Evolutionary conservation across 2,113 vertebrate species (phyloP).

Genomic region (Strigops habroptila): DNA sequence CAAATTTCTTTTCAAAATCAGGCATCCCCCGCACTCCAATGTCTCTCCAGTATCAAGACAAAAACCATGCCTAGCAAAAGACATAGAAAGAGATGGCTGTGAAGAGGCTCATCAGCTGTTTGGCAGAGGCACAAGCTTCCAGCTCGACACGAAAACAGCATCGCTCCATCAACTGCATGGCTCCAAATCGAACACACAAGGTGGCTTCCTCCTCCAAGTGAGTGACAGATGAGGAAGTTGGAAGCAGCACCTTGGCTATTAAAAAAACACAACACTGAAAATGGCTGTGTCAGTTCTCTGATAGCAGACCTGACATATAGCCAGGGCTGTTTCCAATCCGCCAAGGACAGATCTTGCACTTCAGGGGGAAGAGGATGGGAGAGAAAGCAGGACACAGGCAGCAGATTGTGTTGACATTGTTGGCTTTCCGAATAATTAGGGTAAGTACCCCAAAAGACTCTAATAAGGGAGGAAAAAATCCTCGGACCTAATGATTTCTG

Average conservation of each 20-base stretch:
- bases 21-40: fast-evolving
- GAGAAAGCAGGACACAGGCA: background rate
- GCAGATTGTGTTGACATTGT: fast-evolving
- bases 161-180: background rate
- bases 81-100: background rate
- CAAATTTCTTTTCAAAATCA: background rate
- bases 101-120: background rate
- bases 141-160: background rate
- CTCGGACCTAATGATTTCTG: fast-evolving
- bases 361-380: background rate
- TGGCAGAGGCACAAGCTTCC: background rate
- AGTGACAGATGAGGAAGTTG: background rate
- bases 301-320: background rate
- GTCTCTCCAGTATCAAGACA: fast-evolving
- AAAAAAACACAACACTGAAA: background rate
- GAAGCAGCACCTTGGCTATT: background rate
- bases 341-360: background rate
- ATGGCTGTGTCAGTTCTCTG: fast-evolving
- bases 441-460: background rate
- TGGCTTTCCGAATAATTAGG: background rate
- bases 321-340: background rate
- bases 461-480: fast-evolving
- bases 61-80: background rate
- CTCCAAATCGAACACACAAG: fast-evolving
- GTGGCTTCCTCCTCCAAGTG: background rate